These are phyloP conservation scores for Boulengeromyrus knoepffleri DNA, from an alignment of 2,113 vertebrate species.

Conservation along the genomic window DNA sequence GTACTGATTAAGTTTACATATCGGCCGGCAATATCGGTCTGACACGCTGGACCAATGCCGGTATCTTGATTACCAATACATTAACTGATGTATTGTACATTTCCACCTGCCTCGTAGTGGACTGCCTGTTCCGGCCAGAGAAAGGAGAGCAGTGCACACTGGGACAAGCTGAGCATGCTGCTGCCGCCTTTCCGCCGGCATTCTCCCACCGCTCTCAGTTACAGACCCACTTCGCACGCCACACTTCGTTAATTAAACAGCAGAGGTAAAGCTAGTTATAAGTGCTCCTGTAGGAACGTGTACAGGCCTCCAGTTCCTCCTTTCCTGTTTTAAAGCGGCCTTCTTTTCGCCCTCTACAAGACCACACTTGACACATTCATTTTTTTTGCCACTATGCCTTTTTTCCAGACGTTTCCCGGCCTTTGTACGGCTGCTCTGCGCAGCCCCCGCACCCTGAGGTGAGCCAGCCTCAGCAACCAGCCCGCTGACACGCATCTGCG, in stretches of 20 bases:
- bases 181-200: neutral
- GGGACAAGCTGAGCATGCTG: neutral
- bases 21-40: neutral
- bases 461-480: constrained; percentile 51
- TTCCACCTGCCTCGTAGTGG: neutral
- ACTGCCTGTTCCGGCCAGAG: neutral
- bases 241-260: neutral
- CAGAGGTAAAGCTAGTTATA: neutral
- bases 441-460: constrained; percentile 44
- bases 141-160: neutral
- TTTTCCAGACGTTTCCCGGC: constrained; percentile 46
- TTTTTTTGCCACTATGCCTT: constrained; percentile 17
- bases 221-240: neutral
- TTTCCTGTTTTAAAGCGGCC: constrained; percentile 27
- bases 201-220: neutral
- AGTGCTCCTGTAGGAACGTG: neutral
- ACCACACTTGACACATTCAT: constrained; percentile 43
- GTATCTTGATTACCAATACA: neutral
- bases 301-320: constrained; percentile 7
- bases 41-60: neutral
- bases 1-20: neutral
- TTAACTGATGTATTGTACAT: neutral
- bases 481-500: constrained; percentile 44
- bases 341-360: constrained; percentile 38
- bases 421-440: constrained; percentile 46